Evolutionary conservation across 2,797 vertebrate species (phyloP), one percentile per base, ranked within the genome.

Genomic region (Micropoecilia bifurca): DNA sequence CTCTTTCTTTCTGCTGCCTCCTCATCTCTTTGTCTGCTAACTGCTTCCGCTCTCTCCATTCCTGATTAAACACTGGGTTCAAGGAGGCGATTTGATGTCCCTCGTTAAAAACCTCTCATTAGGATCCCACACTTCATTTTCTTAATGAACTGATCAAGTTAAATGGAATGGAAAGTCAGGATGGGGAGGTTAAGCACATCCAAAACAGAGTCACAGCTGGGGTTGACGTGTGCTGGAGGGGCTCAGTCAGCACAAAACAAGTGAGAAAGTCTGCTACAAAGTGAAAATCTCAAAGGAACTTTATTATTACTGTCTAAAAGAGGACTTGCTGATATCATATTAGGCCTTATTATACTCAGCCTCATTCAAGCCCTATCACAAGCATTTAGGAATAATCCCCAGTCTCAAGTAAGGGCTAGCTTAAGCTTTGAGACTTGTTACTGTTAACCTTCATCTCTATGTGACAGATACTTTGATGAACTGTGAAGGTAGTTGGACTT

Each of bases 61-160:
- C 75, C 66, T 72, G 82, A 90, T 83, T 80, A 83, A 86, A 79
- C 73, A 53, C 61, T 46, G 50, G 76, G 81, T 78, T 86, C 71
- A 75, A 48, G 36, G 68, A 81, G 80, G 74, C 68, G 77, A 85
- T 89, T 83, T 85, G 81, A 84, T 85, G 76, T 85, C 76, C 68
- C 77, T 82, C 76, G 57, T 82, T 88, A 85, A 81, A 33, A 84
- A 76, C 79, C 71, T 79, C 84, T 88, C 89, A 88, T 89, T 91
- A 87, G 61, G 66, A 48, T 57, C 57, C 74, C 55, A 69, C 41
- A 61, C 80, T 80, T 84, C 76, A 75, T 86, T 89, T 84, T 84
- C 77, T 76, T 86, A 88, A 89, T 89, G 77, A 89, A 87, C 83
- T 81, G 80, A 84, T 87, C 50, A 74, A 81, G 80, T 89, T 87